A percentile compares a stretch with the other conserved stretches of the same genome.
phyloP scores from a whole-genome alignment of 2,797 vertebrate species.

The Periparus ater region DNA sequence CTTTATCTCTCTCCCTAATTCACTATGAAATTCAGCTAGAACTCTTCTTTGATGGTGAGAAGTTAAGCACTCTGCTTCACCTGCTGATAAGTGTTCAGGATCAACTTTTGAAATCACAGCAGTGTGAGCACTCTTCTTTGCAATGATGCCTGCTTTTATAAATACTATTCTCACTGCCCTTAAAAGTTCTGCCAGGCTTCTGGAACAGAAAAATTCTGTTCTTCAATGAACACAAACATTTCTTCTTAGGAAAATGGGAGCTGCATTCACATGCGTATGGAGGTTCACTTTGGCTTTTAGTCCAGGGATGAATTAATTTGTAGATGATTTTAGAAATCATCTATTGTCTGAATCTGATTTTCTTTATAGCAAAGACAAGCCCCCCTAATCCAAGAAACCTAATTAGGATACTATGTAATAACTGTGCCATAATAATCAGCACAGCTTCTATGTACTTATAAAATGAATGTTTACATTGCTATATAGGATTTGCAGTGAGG shows the following conservation, averaged over 20 bases:
- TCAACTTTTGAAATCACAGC: background rate
- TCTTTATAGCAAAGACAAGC: background rate
- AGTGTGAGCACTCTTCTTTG: background rate
- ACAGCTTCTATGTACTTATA: background rate
- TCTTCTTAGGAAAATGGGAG: background rate
- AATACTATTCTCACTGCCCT: background rate
- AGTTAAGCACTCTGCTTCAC: background rate
- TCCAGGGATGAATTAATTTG: background rate
- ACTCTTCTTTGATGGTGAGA: background rate
- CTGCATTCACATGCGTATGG: background rate
- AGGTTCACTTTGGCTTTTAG: background rate
- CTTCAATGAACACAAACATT: background rate
- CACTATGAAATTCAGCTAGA: background rate
- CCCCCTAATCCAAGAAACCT: background rate
- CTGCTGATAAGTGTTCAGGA: background rate
- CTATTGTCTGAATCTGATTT: background rate
- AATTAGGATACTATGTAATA: background rate
- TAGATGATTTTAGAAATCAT: conserved; percentile 22
- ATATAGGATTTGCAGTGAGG: background rate
- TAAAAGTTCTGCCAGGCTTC: background rate
- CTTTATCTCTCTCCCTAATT: background rate
- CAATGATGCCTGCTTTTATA: background rate
- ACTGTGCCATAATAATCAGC: background rate
- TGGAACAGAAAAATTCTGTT: background rate
- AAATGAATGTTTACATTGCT: background rate